Conservation (phyloP, 2,113 vertebrate species). For the Xenopus tropicalis region DNA sequence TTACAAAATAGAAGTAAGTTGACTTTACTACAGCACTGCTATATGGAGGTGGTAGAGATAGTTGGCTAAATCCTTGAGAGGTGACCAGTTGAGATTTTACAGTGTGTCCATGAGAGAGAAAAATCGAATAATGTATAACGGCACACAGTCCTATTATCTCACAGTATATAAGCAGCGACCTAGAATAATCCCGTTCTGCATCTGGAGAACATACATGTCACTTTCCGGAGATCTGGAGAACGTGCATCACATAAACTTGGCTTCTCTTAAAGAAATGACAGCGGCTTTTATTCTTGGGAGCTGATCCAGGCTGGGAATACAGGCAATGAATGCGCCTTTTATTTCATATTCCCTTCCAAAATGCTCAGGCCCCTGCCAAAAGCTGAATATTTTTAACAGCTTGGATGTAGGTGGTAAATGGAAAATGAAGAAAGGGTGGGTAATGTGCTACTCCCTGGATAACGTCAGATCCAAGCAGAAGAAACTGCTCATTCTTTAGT, state of each 20-base stretch:
- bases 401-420: constrained; percentile 41
- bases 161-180: constrained; percentile 5
- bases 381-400: constrained; percentile 24
- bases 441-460: not conserved
- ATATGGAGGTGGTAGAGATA: too few relatives aligned
- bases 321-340: constrained; percentile 20
- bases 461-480: not conserved
- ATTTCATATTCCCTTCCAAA: not conserved
- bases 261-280: constrained; percentile 5
- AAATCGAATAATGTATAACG: too few relatives aligned
- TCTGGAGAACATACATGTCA: constrained; percentile 38
- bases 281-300: constrained; percentile 25
- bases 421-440: constrained; percentile 17
- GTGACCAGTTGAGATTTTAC: too few relatives aligned
- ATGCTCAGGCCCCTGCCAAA: constrained; percentile 13
- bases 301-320: constrained; percentile 29
- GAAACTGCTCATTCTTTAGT: too few relatives aligned
- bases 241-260: constrained; percentile 37
- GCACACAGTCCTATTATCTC: not conserved
- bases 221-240: constrained; percentile 21
- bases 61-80: too few relatives aligned
- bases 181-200: constrained; percentile 25
- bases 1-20: too few relatives aligned
- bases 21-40: too few relatives aligned
- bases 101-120: too few relatives aligned